Evolutionary conservation across 2,888 invertebrate species (phyloP).

Genomic region (Cephus runcator): DNA sequence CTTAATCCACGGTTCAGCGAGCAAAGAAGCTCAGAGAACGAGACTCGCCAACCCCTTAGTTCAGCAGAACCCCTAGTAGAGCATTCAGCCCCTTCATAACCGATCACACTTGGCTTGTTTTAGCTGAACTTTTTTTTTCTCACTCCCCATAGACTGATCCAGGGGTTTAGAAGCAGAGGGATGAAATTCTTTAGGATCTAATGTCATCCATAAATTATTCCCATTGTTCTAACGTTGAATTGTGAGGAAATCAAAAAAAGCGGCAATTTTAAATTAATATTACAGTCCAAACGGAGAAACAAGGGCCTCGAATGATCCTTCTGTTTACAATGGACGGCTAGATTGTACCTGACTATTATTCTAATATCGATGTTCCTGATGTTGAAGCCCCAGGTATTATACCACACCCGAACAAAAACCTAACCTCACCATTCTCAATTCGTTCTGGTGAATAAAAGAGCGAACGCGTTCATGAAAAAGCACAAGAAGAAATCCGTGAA

Average conservation of each 20-base stretch:
- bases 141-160: conserved; percentile 5
- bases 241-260: background rate
- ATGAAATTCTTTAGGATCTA: background rate
- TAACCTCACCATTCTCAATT: conserved; percentile 4
- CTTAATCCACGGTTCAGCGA: conserved; percentile 63
- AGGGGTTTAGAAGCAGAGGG: background rate
- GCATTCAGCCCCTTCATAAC: conserved; percentile 42
- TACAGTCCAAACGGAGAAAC: conserved; percentile 4
- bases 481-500: background rate
- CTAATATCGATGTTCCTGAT: background rate
- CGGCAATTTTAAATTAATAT: background rate
- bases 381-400: background rate
- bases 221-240: background rate
- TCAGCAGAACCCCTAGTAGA: conserved; percentile 29
- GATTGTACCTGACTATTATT: background rate
- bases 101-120: conserved; percentile 59
- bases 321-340: background rate
- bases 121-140: conserved; percentile 41
- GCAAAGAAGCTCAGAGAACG: conserved; percentile 52
- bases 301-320: background rate
- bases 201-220: background rate
- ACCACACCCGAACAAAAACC: background rate
- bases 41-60: conserved; percentile 27
- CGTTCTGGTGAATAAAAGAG: conserved; percentile 2
- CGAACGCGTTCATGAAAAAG: conserved; percentile 1